Conservation (phyloP, 2,888 invertebrate genomes). For the Amaurobius ferox region DNA sequence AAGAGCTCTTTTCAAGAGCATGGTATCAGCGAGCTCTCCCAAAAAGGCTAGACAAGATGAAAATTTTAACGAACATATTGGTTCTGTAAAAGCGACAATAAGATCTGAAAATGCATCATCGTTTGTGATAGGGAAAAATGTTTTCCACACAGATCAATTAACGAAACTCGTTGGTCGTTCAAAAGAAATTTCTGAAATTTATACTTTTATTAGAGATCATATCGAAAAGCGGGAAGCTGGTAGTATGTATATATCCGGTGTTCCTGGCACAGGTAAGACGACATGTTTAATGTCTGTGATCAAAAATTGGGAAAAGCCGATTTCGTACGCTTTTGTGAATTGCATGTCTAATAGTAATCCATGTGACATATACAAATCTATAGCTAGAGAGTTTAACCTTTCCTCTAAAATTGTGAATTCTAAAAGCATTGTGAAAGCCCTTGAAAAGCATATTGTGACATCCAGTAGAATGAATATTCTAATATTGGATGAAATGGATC, state of each 20-base stretch:
- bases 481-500: slow-evolving; percentile 96
- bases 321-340: slow-evolving; percentile 86
- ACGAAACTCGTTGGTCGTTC: slow-evolving; percentile 54
- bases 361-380: slow-evolving; percentile 86
- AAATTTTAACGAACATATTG: not conserved
- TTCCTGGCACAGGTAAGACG: slow-evolving; percentile 98
- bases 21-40: not conserved
- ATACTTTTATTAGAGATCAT: slow-evolving; percentile 84
- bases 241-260: slow-evolving; percentile 95
- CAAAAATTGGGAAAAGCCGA: slow-evolving; percentile 77
- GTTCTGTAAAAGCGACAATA: not conserved
- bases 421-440: slow-evolving; percentile 82
- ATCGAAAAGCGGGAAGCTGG: slow-evolving; percentile 84
- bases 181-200: slow-evolving; percentile 79
- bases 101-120: not conserved
- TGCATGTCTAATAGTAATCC: slow-evolving; percentile 93
- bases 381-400: slow-evolving; percentile 85
- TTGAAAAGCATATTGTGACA: slow-evolving; percentile 83
- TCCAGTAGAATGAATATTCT: slow-evolving; percentile 79
- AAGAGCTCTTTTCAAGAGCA: slow-evolving; percentile 31
- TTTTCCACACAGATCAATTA: slow-evolving; percentile 60
- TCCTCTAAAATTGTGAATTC: slow-evolving; percentile 76
- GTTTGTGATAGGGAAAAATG: slow-evolving; percentile 46
- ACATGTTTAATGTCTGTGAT: slow-evolving; percentile 85
- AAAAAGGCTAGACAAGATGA: slow-evolving; percentile 43